Evolutionary conservation across 2,888 invertebrate species (phyloP).

Genomic region (Ecliptopera silaceata): DNA sequence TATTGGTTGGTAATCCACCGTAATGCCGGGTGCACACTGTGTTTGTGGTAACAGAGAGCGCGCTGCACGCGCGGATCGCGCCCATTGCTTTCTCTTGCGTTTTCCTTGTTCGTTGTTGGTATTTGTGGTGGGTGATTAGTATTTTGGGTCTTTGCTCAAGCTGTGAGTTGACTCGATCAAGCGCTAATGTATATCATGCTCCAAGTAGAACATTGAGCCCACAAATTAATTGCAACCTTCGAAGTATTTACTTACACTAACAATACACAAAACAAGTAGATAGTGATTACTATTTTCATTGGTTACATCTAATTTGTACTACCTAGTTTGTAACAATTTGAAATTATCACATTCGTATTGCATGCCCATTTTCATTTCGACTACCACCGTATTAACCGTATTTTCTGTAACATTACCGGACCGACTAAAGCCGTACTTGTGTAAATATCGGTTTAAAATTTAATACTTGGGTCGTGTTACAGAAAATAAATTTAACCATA

Average conservation of each 20-base stretch:
- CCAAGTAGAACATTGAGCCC: conserved; percentile 79
- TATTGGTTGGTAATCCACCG: conserved; percentile 70
- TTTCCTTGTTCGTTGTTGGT: conserved; percentile 68
- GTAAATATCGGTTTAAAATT: conserved; percentile 31
- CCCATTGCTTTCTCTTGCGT: conserved; percentile 68
- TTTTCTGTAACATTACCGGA: conserved; percentile 49
- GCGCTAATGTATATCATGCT: conserved; percentile 70
- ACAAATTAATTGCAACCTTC: conserved; percentile 64
- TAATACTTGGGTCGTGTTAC: conserved; percentile 50
- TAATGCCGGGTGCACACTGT: conserved; percentile 75
- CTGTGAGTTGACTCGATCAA: conserved; percentile 63
- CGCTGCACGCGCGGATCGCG: conserved; percentile 48
- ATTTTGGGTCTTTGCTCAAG: conserved; percentile 70
- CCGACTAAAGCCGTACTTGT: conserved; percentile 27
- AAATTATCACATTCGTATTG: conserved; percentile 43
- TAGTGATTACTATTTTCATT: conserved; percentile 42
- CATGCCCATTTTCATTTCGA: conserved; percentile 59
- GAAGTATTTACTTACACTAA: conserved; percentile 60
- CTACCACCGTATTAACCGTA: conserved; percentile 47
- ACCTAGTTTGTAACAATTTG: conserved; percentile 58
- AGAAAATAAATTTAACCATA: conserved; percentile 47
- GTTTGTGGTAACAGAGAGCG: conserved; percentile 72
- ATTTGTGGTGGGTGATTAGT: conserved; percentile 72
- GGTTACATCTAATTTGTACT: conserved; percentile 45
- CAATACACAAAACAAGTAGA: conserved; percentile 65